Evolutionary conservation across 2,888 invertebrate species (phyloP).

Genomic region (Dasypolia templi): DNA sequence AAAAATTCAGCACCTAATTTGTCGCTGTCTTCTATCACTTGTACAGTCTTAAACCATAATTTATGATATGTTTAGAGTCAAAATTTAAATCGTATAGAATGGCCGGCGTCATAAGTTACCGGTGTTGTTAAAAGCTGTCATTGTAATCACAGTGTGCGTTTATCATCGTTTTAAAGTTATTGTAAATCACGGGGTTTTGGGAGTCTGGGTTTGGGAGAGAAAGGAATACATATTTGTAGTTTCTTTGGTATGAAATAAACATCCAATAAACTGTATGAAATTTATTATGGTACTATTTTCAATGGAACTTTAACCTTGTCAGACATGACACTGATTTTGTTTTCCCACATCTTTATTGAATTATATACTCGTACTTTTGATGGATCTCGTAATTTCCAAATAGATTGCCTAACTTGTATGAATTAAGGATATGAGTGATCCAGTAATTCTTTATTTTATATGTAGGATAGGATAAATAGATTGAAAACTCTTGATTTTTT

Average conservation of each 20-base stretch:
- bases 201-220: constrained; percentile 6
- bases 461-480: no score
- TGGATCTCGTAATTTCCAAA: no score
- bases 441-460: no score
- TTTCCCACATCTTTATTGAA: no score
- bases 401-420: no score
- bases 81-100: constrained; percentile 65
- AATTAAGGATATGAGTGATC: no score
- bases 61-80: constrained; percentile 66
- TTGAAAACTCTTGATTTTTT: no score
- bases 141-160: constrained; percentile 53
- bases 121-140: constrained; percentile 47
- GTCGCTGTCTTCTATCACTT: constrained; percentile 20
- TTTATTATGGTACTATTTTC: no score
- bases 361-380: no score
- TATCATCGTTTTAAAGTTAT: constrained; percentile 48
- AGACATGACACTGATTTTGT: no score
- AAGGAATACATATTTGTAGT: neutral
- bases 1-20: neutral
- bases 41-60: constrained; percentile 47
- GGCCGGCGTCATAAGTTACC: constrained; percentile 48
- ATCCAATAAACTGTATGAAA: no score
- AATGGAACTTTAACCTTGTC: no score
- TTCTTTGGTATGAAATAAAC: neutral
- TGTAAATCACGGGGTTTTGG: constrained; percentile 52